Percentiles rank a stretch among this genome's conserved stretches.
These are phyloP conservation scores for Scelioninae gen. 1 DNA, from an alignment of 2,888 invertebrate species.

Conservation along the genomic window DNA sequence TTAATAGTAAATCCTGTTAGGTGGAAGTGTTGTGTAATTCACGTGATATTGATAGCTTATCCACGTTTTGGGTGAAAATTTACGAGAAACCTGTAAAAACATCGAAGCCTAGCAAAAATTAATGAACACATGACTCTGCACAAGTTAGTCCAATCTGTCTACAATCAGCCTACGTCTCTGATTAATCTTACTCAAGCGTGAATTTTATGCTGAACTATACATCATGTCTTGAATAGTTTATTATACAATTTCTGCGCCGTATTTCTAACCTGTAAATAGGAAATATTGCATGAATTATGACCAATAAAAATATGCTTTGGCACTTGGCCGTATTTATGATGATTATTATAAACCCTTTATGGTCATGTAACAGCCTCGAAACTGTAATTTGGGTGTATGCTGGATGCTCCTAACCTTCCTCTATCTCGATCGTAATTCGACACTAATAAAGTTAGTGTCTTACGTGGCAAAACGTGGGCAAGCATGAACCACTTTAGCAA, in stretches of 20 bases:
- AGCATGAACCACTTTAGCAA: conserved; percentile 59
- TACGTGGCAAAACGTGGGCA: conserved; percentile 73
- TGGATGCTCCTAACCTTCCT: conserved; percentile 50
- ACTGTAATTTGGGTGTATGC: conserved; percentile 47
- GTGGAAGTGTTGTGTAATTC: conserved; percentile 4
- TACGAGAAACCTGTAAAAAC: conserved; percentile 63
- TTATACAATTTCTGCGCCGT: too few relatives aligned
- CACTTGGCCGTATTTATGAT: background rate
- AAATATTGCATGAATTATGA: too few relatives aligned
- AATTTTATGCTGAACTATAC: background rate
- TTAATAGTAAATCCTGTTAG: background rate
- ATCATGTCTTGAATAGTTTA: too few relatives aligned
- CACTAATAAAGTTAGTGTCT: conserved; percentile 73
- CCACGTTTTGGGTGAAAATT: conserved; percentile 52
- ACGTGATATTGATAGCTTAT: conserved; percentile 7
- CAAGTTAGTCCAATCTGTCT: conserved; percentile 37
- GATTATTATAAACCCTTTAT: conserved; percentile 1
- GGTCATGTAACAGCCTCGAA: background rate
- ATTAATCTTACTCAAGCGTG: conserved; percentile 2
- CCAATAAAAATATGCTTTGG: background rate
- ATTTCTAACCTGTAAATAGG: too few relatives aligned
- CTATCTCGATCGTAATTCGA: conserved; percentile 59
- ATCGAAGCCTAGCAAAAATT: conserved; percentile 69
- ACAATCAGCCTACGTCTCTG: background rate
- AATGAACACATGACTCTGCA: conserved; percentile 44